Conservation (phyloP, 2,797 vertebrate genomes). For the Odontamblyopus lacepedii region DNA sequence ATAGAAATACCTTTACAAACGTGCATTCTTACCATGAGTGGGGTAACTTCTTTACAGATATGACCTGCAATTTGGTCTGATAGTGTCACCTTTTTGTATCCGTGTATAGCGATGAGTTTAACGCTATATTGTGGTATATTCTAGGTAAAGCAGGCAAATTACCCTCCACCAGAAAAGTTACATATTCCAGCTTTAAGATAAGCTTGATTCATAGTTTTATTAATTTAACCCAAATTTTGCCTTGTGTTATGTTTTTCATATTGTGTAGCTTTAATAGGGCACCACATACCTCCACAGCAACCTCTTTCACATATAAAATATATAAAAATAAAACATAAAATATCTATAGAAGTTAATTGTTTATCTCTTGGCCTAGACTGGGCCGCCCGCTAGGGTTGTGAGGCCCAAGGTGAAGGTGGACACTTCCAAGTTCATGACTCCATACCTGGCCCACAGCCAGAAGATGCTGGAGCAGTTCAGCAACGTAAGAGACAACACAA, state of each 20-base stretch:
- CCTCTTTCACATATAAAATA: background rate
- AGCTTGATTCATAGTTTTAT: too few species aligned
- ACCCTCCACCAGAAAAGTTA: too few species aligned
- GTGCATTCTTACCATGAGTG: too few species aligned
- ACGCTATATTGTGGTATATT: too few species aligned
- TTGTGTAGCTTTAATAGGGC: background rate
- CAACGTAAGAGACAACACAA: constrained; percentile 73
- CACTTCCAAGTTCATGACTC: constrained; percentile 95
- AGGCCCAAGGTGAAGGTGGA: constrained; percentile 88
- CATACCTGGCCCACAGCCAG: constrained; percentile 93
- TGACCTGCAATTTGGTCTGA: too few species aligned
- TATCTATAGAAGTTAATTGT: constrained; percentile 11
- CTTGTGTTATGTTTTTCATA: background rate
- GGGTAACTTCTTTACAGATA: too few species aligned
- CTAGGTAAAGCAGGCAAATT: too few species aligned
- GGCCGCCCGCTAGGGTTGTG: constrained; percentile 78
- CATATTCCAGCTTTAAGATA: too few species aligned
- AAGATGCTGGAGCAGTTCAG: constrained; percentile 98
- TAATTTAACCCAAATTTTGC: background rate
- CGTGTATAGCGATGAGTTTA: too few species aligned
- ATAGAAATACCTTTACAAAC: too few species aligned
- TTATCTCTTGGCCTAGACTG: constrained; percentile 44
- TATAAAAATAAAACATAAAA: background rate
- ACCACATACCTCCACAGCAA: background rate
- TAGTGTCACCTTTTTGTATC: too few species aligned